phyloP scores from a whole-genome alignment of 2,888 invertebrate species.

The Pristionchus entomophagus region DNA sequence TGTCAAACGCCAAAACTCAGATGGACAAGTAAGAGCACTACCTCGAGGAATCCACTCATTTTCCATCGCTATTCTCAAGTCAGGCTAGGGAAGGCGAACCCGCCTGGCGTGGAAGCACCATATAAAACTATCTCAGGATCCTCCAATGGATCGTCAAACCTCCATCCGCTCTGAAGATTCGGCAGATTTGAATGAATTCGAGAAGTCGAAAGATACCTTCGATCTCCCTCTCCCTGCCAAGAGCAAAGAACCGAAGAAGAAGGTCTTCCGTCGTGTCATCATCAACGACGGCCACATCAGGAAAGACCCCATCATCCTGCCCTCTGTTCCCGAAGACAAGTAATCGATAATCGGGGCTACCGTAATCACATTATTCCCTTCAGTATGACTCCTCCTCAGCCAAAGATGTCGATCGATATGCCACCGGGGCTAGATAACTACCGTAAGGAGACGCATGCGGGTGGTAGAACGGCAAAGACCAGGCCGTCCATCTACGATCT shows the following conservation, averaged over 20 bases:
- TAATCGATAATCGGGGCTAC: background rate
- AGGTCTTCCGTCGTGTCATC: background rate
- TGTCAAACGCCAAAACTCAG: no score
- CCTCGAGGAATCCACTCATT: no score
- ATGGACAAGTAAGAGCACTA: no score
- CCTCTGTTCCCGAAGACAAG: background rate
- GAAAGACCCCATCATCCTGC: slow-evolving; percentile 4
- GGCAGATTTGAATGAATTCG: background rate
- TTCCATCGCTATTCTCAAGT: no score
- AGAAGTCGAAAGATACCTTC: background rate
- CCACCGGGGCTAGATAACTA: slow-evolving; percentile 35
- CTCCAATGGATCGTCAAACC: background rate
- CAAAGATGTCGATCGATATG: slow-evolving; percentile 23
- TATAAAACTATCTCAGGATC: no score
- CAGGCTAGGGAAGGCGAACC: no score
- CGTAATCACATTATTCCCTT: background rate
- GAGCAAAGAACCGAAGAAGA: no score
- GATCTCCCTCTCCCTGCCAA: background rate
- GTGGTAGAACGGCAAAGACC: background rate
- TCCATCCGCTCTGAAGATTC: background rate
- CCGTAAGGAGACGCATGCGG: slow-evolving; percentile 1
- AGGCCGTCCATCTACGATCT: slow-evolving; percentile 34
- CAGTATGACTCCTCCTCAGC: background rate
- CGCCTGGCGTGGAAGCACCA: no score
- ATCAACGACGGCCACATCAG: slow-evolving; percentile 6